Conservation (phyloP, 92 coral and sea anemone genomes). For the Palythoa grandis region DNA sequence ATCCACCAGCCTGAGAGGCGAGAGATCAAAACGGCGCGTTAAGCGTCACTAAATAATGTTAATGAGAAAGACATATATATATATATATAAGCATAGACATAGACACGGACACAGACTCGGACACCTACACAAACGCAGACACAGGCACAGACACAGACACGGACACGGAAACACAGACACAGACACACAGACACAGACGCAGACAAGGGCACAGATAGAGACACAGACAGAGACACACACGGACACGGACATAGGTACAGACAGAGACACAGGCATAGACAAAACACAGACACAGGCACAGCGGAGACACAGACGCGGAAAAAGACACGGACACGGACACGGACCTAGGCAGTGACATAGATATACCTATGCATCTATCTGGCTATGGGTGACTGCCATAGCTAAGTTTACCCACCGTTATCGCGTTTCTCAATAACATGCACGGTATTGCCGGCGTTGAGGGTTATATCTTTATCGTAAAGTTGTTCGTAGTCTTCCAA, state of each 20-base stretch:
- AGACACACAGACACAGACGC: not conserved
- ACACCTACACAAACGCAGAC: not conserved
- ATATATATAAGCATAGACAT: not conserved
- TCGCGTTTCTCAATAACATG: constrained; percentile 70
- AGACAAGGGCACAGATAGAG: not conserved
- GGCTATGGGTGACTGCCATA: too few relatives aligned
- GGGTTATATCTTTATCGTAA: constrained; percentile 53
- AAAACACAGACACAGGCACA: not conserved
- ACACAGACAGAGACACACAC: not conserved
- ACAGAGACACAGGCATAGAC: not conserved
- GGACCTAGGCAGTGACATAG: not conserved
- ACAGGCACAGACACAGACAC: not conserved
- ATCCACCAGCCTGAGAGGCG: constrained; percentile 32
- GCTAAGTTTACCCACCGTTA: constrained; percentile 45
- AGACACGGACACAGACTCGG: not conserved
- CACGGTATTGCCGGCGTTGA: constrained; percentile 59
- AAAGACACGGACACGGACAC: not conserved
- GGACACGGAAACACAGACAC: too few relatives aligned
- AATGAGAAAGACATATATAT: not conserved
- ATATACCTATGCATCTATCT: not conserved
- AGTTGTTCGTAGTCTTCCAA: constrained; percentile 55
- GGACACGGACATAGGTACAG: not conserved
- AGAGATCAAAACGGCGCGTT: too few relatives aligned
- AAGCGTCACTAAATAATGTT: not conserved
- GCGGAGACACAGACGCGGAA: not conserved